Conservation (phyloP, 2,113 vertebrate genomes). For the Petroica traversi region DNA sequence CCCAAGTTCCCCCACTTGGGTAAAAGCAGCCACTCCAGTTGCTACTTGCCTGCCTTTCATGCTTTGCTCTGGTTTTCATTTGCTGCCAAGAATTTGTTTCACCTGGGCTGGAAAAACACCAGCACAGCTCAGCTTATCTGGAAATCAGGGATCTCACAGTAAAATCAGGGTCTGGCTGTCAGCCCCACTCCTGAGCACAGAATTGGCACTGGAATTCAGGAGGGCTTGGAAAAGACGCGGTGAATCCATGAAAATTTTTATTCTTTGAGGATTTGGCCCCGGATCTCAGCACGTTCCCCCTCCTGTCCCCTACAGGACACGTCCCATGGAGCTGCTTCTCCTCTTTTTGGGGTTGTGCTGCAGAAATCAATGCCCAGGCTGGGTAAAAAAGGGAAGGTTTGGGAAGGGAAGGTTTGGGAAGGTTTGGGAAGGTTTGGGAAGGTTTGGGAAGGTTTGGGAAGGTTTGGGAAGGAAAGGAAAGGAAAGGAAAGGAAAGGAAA, state of each 20-base stretch:
- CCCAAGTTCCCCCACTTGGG: background rate
- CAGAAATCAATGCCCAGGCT: background rate
- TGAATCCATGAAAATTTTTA: background rate
- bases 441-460: too few relatives aligned
- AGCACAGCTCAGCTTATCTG: background rate
- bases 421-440: too few relatives aligned
- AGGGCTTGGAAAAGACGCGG: background rate
- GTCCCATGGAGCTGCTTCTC: background rate
- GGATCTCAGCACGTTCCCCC: background rate
- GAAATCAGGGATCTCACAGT: background rate
- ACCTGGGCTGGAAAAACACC: background rate
- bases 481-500: too few relatives aligned
- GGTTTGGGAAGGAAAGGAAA: too few relatives aligned
- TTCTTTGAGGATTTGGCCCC: background rate
- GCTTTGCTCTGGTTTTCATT: slow-evolving; percentile 19
- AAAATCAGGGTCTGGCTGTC: background rate
- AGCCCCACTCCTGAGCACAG: background rate
- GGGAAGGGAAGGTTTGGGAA: too few relatives aligned
- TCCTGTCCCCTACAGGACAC: background rate
- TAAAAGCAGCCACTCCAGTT: background rate
- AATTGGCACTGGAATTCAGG: background rate
- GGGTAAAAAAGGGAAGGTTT: background rate
- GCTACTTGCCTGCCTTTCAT: slow-evolving; percentile 19
- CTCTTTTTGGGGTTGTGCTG: background rate
- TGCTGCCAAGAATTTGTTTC: slow-evolving; percentile 33